Conservation (phyloP, 2,113 vertebrate species). For the Turdus rufiventris region DNA sequence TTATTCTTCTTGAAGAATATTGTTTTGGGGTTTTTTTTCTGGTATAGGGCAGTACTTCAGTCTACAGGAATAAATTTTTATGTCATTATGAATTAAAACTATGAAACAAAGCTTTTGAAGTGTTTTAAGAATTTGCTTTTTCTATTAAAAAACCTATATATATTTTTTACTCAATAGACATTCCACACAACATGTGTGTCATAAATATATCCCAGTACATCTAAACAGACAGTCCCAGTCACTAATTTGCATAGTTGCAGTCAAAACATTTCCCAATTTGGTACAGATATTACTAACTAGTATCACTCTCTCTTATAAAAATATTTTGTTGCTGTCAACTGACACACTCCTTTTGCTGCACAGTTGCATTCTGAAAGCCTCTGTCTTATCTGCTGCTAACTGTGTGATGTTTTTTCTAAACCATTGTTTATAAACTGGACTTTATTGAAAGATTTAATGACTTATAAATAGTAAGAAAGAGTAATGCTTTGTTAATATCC, state of each 20-base stretch:
- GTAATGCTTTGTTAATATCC: neutral
- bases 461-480: neutral
- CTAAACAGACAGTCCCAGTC: neutral
- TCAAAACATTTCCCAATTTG: conserved; percentile 16
- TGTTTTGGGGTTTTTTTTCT: neutral
- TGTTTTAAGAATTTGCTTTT: neutral
- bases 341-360: neutral
- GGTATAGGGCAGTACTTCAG: neutral
- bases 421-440: neutral
- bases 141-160: neutral
- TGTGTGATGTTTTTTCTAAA: neutral
- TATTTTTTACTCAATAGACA: neutral
- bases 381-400: neutral
- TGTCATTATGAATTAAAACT: neutral
- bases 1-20: neutral
- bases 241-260: conserved; percentile 17
- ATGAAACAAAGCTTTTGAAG: neutral
- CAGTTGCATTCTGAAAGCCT: neutral
- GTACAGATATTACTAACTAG: conserved; percentile 10
- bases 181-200: neutral
- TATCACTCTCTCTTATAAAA: conserved; percentile 19
- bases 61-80: neutral
- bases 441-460: neutral
- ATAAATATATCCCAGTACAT: neutral
- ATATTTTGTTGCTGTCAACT: neutral